Base-by-base conservation (phyloP, 2,113 vertebrate genomes). In the Rousettus leschenaultii region DNA sequence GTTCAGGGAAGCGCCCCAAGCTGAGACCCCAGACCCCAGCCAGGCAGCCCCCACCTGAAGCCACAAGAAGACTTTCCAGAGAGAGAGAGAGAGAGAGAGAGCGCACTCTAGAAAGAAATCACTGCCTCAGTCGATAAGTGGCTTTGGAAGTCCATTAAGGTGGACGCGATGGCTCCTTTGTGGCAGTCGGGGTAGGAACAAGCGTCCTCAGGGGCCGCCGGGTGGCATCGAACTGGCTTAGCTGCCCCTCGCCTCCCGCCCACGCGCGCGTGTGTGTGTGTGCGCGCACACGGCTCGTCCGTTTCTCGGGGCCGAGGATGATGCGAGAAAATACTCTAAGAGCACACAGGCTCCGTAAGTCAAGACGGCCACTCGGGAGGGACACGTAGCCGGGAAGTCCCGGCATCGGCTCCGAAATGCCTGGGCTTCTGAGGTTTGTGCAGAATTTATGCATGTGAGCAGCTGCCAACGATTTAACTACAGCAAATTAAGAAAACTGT, bases 191-290 rank as follows among this genome's bases (percentile, higher is more conserved):
- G 75, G 70, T 11, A 55, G 93, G 19, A 21, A 38, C 0, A 0
- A 1, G 33, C 8, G 18, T 38, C 91, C 43, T 40, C 2, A 0
- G 95, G 63, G 63, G 88, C 40, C 18, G 68, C 77, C 18, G 0
- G 12, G 1, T 0, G 7, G 10, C 1, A 2, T 0, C 0, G 68
- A 65, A 19, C 11, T 0, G 4, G 6, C 0, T 0, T 1, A 11
- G 57, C 70, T 3, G 8, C 28, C 48, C 48, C 75, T 13, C 0
- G 0, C 15, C 35, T 14, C 4, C 15, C 2, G 38, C 33, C 57
- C 26, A 3, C 3, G 40, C 40, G 40, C 45, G 0, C 16, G 26
- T 1, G 35, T 6, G 65, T n/a, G n/a, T n/a, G 35, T 6, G 65
- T n/a, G n/a, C n/a, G n/a, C n/a, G n/a, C 66, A 18, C 35, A 12